phyloP scores from a whole-genome alignment of 2,888 invertebrate species.

The Lepeophtheirus nordmannii region DNA sequence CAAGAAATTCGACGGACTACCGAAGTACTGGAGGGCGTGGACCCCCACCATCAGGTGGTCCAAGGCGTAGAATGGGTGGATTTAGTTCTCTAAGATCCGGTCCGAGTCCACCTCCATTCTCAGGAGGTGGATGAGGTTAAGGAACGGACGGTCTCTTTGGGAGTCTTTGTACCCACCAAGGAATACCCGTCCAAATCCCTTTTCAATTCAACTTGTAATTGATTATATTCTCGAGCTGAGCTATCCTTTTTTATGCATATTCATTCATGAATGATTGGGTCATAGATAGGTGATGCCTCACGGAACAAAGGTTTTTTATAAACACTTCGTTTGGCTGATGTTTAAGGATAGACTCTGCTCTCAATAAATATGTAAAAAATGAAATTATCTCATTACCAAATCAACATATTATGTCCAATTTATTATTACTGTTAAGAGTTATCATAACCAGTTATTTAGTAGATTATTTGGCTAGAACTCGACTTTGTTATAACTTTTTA shows the following conservation, averaged over 20 bases:
- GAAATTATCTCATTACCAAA: too few species aligned
- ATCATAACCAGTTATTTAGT: too few species aligned
- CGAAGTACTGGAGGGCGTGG: constrained; percentile 15
- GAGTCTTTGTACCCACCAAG: background rate
- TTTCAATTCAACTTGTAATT: background rate
- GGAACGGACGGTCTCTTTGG: background rate
- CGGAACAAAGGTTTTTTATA: background rate
- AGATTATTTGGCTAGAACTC: too few species aligned
- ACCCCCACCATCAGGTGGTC: constrained; percentile 12
- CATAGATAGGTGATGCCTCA: background rate
- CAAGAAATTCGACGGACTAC: constrained; percentile 3
- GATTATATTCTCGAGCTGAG: background rate
- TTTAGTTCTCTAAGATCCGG: background rate
- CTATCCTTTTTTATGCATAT: too few species aligned
- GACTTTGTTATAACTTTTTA: too few species aligned
- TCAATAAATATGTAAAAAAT: too few species aligned
- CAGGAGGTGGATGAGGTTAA: constrained; percentile 23
- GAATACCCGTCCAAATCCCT: background rate
- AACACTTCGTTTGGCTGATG: background rate
- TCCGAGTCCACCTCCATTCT: background rate
- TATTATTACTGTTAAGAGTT: too few species aligned
- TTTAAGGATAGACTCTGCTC: background rate
- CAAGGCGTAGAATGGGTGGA: constrained; percentile 17
- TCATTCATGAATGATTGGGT: too few species aligned
- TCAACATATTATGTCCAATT: too few species aligned